A percentile compares a stretch with the other conserved stretches of the same genome.
These are phyloP conservation scores for Araneus ventricosus DNA, from an alignment of 1,140 invertebrate species.

Conservation along the genomic window DNA sequence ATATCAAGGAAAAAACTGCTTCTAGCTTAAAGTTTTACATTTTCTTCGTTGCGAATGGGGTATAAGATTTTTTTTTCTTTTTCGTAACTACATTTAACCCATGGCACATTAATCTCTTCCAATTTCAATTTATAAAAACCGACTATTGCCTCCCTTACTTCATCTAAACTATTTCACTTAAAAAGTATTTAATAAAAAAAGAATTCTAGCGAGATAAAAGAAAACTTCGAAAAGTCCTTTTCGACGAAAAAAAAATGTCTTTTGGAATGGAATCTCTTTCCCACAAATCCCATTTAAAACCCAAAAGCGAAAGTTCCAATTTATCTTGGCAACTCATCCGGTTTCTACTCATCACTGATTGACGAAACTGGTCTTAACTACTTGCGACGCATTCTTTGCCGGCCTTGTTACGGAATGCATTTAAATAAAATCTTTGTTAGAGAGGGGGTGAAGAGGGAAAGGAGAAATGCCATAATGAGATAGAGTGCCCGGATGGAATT, in stretches of 20 bases:
- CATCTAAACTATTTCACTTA: background rate
- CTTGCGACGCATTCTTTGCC: background rate
- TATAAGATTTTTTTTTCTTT: no score
- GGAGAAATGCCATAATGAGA: constrained; percentile 41
- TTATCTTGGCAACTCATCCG: background rate
- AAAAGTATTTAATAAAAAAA: background rate
- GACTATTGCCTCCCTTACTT: no score
- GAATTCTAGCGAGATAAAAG: background rate
- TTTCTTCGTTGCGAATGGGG: no score
- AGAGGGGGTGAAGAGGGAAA: background rate
- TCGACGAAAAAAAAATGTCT: no score
- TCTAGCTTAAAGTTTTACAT: no score
- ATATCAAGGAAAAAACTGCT: no score
- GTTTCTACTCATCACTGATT: background rate
- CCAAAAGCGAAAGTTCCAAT: constrained; percentile 3
- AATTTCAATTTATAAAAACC: no score
- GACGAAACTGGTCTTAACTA: constrained; percentile 14
- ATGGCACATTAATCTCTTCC: no score
- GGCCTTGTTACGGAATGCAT: background rate
- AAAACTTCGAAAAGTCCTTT: background rate
- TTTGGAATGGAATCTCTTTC: no score
- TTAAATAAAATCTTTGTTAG: constrained; percentile 63
- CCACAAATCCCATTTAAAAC: background rate
- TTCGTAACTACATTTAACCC: no score
- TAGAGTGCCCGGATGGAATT: background rate